A percentile compares a stretch with the other conserved stretches of the same genome.
Evolutionary conservation across 2,888 invertebrate species (phyloP).

Genomic region (Drosophila robusta): DNA sequence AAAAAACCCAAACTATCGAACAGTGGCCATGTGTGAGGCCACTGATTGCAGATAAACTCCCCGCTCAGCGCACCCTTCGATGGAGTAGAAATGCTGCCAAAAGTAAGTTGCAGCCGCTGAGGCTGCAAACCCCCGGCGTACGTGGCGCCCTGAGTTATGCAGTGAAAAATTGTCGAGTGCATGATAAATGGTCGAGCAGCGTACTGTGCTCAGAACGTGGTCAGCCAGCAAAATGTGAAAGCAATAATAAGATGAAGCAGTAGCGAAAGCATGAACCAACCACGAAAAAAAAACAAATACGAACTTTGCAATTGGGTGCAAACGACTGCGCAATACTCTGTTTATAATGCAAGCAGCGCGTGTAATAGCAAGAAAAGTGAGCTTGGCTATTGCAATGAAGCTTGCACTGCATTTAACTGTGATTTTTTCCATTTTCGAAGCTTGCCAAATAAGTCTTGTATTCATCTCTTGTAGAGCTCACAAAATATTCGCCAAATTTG

Average conservation of each 20-base stretch:
- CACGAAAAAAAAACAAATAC: background rate
- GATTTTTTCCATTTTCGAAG: no score
- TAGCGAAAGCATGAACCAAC: constrained; percentile 11
- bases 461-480: no score
- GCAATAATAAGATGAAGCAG: constrained; percentile 52
- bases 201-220: constrained; percentile 59
- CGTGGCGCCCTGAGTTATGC: constrained; percentile 74
- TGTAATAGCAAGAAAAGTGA: no score
- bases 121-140: constrained; percentile 26
- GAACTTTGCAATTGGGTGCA: background rate
- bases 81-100: constrained; percentile 4
- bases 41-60: constrained; percentile 67
- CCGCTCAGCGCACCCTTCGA: background rate
- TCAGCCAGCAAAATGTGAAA: constrained; percentile 59
- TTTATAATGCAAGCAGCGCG: background rate
- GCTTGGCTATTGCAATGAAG: no score
- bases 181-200: constrained; percentile 63
- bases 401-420: no score
- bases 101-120: constrained; percentile 16
- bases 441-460: no score
- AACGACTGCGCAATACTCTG: background rate
- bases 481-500: no score
- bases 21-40: constrained; percentile 70
- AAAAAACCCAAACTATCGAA: constrained; percentile 58
- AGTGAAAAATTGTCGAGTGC: constrained; percentile 72